Conservation (phyloP, 2,888 invertebrate species). For the Drosophila incognita region DNA sequence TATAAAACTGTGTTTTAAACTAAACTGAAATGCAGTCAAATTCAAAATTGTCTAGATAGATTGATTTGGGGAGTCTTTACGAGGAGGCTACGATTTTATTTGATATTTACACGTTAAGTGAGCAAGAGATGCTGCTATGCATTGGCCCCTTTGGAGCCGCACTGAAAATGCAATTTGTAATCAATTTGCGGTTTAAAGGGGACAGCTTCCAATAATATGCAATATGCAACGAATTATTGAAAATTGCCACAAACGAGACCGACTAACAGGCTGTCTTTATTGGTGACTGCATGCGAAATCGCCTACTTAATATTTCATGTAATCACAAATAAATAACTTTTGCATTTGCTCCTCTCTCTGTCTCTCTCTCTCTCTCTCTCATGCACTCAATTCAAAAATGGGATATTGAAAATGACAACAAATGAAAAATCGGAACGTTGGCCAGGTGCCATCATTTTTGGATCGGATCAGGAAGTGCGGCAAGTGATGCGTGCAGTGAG, state of each 20-base stretch:
- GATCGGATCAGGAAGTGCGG: constrained; percentile 98
- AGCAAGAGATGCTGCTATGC: background rate
- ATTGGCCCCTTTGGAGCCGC: background rate
- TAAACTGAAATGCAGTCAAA: background rate
- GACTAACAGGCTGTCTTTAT: background rate
- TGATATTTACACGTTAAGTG: background rate
- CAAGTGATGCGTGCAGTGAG: constrained; percentile 97
- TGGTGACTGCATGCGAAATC: constrained; percentile 10
- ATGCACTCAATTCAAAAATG: background rate
- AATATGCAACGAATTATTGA: constrained; percentile 8
- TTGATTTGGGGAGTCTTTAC: background rate
- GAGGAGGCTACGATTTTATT: background rate
- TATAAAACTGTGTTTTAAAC: background rate
- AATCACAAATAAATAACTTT: constrained; percentile 57
- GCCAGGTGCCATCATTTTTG: constrained; percentile 96
- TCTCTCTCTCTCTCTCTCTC: background rate
- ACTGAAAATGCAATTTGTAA: constrained; percentile 22
- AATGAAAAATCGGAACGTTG: constrained; percentile 6
- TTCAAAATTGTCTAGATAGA: background rate
- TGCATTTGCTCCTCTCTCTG: background rate
- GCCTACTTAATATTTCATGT: constrained; percentile 27
- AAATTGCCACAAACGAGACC: background rate
- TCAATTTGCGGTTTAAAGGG: constrained; percentile 11
- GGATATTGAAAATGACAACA: background rate
- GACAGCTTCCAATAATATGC: constrained; percentile 1